These are phyloP conservation scores for Brachionus sp. DNA, from an alignment of 1,140 invertebrate species.

Conservation along the genomic window DNA sequence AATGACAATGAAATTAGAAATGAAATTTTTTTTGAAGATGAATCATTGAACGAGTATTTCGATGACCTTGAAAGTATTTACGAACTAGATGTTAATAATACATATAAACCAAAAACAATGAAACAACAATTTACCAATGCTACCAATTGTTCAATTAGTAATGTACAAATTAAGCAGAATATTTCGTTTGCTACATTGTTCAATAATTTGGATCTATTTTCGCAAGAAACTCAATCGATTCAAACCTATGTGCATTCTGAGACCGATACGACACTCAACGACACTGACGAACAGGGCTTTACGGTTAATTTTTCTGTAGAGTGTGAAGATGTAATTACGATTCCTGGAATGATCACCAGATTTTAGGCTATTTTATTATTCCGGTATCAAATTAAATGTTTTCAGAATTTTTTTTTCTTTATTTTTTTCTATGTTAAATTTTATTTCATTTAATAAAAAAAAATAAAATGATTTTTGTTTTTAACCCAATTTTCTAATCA, in stretches of 20 bases:
- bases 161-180: neutral
- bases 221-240: neutral
- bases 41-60: neutral
- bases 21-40: neutral
- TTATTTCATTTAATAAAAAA: no score
- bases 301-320: neutral
- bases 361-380: neutral
- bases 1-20: neutral
- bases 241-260: neutral
- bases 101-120: neutral
- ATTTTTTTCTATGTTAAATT: no score
- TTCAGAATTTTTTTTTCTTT: no score
- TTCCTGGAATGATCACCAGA: neutral
- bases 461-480: no score
- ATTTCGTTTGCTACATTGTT: neutral
- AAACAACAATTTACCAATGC: neutral
- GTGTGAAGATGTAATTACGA: neutral
- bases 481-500: no score
- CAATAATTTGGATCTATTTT: neutral
- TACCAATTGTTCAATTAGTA: neutral
- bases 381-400: neutral
- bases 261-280: neutral
- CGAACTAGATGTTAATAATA: neutral
- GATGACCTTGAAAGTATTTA: neutral
- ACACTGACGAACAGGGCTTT: neutral